Conservation (phyloP, 1,140 invertebrate species). For the Scylla paramamosain region DNA sequence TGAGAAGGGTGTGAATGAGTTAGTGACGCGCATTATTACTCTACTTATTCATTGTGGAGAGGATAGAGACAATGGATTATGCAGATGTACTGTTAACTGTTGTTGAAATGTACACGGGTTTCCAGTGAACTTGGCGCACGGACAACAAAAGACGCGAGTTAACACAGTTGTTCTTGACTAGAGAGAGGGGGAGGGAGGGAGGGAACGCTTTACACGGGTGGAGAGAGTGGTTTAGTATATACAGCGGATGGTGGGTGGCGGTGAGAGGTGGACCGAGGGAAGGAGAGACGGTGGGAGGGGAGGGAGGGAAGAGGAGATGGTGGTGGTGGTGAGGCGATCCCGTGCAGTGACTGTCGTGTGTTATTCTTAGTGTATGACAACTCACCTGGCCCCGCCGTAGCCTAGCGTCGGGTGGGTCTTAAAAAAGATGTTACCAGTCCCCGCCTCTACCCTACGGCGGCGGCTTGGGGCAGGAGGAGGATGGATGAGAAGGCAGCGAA, state of each 20-base stretch:
- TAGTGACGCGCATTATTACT: background rate
- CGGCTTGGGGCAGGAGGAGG: background rate
- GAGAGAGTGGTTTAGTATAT: background rate
- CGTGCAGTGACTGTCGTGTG: slow-evolving; percentile 53
- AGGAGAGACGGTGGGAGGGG: background rate
- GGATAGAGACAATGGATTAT: background rate
- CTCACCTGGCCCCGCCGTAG: slow-evolving; percentile 49
- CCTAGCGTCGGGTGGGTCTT: slow-evolving; percentile 55
- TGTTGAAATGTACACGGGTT: background rate
- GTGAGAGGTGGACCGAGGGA: background rate
- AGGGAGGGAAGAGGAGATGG: background rate
- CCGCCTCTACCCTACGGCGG: background rate
- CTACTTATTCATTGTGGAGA: background rate
- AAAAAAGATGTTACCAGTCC: slow-evolving; percentile 57
- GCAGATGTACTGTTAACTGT: background rate
- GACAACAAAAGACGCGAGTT: background rate
- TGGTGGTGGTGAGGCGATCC: background rate
- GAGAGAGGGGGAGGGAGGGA: background rate
- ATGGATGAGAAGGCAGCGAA: background rate
- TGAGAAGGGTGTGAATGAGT: slow-evolving; percentile 10
- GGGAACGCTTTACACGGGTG: background rate
- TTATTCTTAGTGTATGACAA: slow-evolving; percentile 56
- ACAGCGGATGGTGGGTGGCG: slow-evolving; percentile 16
- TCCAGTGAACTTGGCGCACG: background rate
- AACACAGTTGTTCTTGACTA: background rate